Evolutionary conservation across 2,888 invertebrate genomes (phyloP).

Genomic region (Clivina fossor): DNA sequence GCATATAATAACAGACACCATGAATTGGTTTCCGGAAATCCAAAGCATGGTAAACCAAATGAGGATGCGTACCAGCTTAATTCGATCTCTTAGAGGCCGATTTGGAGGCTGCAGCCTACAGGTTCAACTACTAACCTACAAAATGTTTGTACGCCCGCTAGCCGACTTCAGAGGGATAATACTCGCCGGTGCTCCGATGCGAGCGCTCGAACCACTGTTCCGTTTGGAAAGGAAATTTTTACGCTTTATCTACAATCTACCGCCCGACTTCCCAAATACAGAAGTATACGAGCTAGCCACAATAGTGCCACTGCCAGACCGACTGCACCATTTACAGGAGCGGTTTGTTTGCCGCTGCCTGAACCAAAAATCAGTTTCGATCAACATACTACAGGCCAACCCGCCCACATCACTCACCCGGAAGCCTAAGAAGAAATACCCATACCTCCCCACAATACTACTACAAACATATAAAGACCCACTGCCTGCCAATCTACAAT

Average conservation of each 20-base stretch:
- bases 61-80: not conserved
- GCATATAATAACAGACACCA: no score
- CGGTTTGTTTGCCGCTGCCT: conserved; percentile 1
- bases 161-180: conserved; percentile 4
- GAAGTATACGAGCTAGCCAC: not conserved
- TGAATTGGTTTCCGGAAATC: no score
- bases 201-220: not conserved
- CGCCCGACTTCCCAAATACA: not conserved
- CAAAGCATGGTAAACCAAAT: no score
- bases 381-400: no score
- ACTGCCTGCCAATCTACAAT: not conserved
- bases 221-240: conserved; percentile 3
- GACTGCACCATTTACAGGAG: conserved; percentile 3
- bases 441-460: not conserved
- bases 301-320: not conserved
- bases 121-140: conserved; percentile 5
- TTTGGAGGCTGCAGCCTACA: conserved; percentile 1
- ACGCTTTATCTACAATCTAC: not conserved
- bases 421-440: conserved; percentile 1
- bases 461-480: not conserved
- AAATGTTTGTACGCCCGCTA: conserved; percentile 8
- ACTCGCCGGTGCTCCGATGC: not conserved
- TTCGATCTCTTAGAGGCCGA: conserved; percentile 6
- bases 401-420: not conserved
- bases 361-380: not conserved